These are phyloP conservation scores for Drosophila algonquin DNA, from an alignment of 2,888 invertebrate genomes.

Conservation along the genomic window DNA sequence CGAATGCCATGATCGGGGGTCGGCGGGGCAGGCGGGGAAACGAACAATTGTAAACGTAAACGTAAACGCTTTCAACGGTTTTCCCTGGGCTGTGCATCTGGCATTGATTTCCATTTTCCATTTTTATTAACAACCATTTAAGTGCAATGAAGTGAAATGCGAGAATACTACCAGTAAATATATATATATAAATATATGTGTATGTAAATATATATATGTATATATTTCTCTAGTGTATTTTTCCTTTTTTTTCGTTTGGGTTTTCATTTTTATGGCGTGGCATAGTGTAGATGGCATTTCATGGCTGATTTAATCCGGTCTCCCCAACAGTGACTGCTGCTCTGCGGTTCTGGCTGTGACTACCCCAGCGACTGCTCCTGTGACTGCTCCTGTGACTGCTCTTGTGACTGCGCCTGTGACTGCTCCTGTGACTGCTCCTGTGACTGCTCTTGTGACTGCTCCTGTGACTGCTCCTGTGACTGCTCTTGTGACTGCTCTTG, in stretches of 20 bases:
- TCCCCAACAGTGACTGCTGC: constrained; percentile 62
- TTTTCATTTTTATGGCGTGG: constrained; percentile 44
- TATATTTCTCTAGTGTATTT: constrained; percentile 16
- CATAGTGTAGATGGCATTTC: constrained; percentile 73
- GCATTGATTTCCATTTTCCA: constrained; percentile 66
- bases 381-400: constrained; percentile 3
- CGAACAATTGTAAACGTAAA: constrained; percentile 15
- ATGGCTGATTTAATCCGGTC: constrained; percentile 72
- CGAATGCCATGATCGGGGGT: constrained; percentile 15
- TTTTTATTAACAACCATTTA: constrained; percentile 77
- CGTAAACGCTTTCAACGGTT: constrained; percentile 39
- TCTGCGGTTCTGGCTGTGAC: constrained; percentile 24
- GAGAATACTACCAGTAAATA: constrained; percentile 37
- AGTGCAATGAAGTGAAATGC: constrained; percentile 73
- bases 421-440: constrained; percentile 1
- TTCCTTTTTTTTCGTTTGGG: constrained; percentile 11
- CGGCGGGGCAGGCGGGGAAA: constrained; percentile 2
- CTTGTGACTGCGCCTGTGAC: neutral
- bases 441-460: neutral
- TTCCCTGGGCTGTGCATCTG: constrained; percentile 33
- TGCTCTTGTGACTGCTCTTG: constrained; percentile 20
- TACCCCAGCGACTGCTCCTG: constrained; percentile 23
- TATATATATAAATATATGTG: constrained; percentile 2
- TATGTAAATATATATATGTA: neutral
- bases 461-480: constrained; percentile 31